Evolutionary conservation across 2,888 invertebrate genomes (phyloP).

Genomic region (Cataglyphis cursor): DNA sequence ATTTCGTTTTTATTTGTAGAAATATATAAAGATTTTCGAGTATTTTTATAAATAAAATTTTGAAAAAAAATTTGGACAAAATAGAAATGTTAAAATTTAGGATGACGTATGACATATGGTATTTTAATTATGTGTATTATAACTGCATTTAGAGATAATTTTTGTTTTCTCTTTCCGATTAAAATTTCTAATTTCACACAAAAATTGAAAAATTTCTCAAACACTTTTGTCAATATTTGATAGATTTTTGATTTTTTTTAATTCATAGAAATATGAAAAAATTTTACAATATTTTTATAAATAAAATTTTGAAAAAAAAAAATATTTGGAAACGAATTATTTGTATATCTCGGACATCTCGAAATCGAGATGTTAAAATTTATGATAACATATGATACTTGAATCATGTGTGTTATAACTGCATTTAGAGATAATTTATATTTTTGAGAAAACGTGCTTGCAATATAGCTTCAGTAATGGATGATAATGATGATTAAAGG

Average conservation of each 20-base stretch:
- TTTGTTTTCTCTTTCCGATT: conserved; percentile 3
- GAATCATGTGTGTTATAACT: conserved; percentile 14
- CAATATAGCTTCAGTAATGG: conserved; percentile 24
- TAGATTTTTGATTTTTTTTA: background rate
- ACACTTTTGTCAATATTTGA: background rate
- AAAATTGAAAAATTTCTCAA: background rate
- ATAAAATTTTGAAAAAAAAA: background rate
- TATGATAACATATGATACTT: background rate
- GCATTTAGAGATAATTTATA: conserved; percentile 35
- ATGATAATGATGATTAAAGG: conserved; percentile 51
- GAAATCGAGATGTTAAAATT: background rate
- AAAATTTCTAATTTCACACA: background rate
- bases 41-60: background rate
- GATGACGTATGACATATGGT: background rate
- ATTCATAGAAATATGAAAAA: background rate
- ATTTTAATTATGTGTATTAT: background rate
- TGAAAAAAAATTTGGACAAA: background rate
- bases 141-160: conserved; percentile 33
- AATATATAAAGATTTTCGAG: background rate
- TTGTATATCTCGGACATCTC: background rate
- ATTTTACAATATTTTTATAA: background rate
- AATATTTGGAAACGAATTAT: background rate
- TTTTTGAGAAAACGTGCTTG: conserved; percentile 39
- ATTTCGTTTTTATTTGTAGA: background rate
- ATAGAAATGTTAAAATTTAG: background rate